Evolutionary conservation across 2,888 invertebrate species (phyloP), one percentile per base, ranked within the genome.

Genomic region (Corythucha ciliata): DNA sequence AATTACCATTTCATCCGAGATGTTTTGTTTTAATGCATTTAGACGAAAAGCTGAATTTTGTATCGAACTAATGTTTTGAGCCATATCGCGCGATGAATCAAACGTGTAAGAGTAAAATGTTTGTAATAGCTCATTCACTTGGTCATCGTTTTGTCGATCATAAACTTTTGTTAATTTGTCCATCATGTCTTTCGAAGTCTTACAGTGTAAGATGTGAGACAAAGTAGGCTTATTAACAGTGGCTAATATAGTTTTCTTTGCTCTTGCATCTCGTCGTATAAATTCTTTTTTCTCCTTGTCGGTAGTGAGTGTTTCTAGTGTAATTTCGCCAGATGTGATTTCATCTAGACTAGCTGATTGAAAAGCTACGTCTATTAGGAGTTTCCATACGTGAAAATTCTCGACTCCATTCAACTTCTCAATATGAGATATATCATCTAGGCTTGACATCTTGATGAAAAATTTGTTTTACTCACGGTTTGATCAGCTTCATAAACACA

Each of bases 1-100:
- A 16, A 48, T 48, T 40, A 48, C 16, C 48, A 48, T 40, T 21
- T 41, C 40, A 18, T 48, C 48, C 6, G 37, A 14, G 8, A 40
- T 40, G 36, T 40, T 48, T 40, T 37, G 37, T 12, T 48, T 27
- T n/a, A 39, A 40, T 7, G 45, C 34, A 34, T 45, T 45, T 34
- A 45, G 33, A 7, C 45, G 34, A 20, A 34, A 34, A 18, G 33
- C 27, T 14, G 36, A 14, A 16, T 45, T 45, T 36, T 45, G 32
- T 10, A 45, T n/a, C n/a, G 27, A 7, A 21, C 45, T 34, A 14
- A 45, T 45, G 21, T 45, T 27, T 12, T 12, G 18, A 16, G 45
- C 27, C 24, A 48, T 48, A 12, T n/a, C 32, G 20, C 25, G 12
- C 8, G 24, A 27, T 10, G 18, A 26, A 25, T 48, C 41, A 27